These are phyloP conservation scores for Meleagris gallopavo DNA, from an alignment of 2,113 vertebrate genomes.

Conservation along the genomic window DNA sequence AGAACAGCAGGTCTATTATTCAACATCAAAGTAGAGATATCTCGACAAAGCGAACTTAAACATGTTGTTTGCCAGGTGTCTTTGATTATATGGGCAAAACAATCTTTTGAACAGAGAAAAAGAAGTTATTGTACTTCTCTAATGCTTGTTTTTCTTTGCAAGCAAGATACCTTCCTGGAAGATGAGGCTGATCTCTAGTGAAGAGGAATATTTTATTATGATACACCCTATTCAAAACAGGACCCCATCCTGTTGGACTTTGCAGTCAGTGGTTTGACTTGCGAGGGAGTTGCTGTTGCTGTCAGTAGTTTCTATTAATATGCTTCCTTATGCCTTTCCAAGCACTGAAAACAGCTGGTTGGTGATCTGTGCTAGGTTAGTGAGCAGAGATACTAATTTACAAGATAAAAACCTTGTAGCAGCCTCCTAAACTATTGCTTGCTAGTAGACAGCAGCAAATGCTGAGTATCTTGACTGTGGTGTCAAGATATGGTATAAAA, in stretches of 20 bases:
- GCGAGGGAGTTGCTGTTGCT: background rate
- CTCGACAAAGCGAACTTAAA: conserved; percentile 23
- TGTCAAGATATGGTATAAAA: too few relatives aligned
- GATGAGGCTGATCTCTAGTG: background rate
- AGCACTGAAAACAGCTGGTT: background rate
- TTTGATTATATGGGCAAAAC: background rate
- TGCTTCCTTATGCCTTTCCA: background rate
- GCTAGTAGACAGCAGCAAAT: background rate
- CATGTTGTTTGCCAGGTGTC: background rate
- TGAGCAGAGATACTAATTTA: background rate
- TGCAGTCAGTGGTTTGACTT: background rate
- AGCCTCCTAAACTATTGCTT: background rate
- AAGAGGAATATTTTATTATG: background rate
- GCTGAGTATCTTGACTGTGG: background rate
- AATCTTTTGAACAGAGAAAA: background rate
- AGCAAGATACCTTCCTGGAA: background rate
- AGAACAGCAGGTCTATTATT: conserved; percentile 23
- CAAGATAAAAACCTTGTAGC: background rate
- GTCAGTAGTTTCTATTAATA: background rate
- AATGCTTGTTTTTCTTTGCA: background rate
- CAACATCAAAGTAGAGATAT: background rate
- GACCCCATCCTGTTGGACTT: background rate
- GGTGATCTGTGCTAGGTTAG: background rate
- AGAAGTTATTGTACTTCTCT: background rate
- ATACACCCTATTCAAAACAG: background rate